A percentile compares a stretch with the other conserved stretches of the same genome.
Evolutionary conservation across 2,888 invertebrate genomes (phyloP).

Genomic region (Allolobophora icterica): DNA sequence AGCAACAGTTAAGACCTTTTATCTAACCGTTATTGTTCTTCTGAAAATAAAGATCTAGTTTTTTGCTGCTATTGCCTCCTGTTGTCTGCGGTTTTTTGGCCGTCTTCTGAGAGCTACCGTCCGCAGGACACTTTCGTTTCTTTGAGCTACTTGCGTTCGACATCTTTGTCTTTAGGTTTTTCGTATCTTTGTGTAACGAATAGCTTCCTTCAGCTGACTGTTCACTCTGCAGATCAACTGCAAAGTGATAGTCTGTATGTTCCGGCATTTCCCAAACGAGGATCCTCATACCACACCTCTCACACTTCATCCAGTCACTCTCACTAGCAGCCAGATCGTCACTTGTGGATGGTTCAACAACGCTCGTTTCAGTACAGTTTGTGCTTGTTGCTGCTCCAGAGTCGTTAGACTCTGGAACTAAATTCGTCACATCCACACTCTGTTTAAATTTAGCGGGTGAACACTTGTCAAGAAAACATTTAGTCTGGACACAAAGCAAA

Average conservation of each 20-base stretch:
- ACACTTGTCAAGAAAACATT: not conserved
- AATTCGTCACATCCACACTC: not conserved
- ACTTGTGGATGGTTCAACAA: not conserved
- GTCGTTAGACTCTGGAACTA: not conserved
- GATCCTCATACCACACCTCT: slow-evolving; percentile 75
- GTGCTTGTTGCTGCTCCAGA: not conserved
- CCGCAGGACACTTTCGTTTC: slow-evolving; percentile 7
- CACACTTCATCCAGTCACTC: slow-evolving; percentile 69
- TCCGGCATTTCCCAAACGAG: slow-evolving; percentile 73
- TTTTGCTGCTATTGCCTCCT: not conserved
- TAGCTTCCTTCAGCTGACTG: not conserved
- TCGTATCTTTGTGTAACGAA: not conserved
- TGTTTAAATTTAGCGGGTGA: not conserved
- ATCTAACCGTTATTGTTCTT: not conserved
- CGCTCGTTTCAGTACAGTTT: not conserved
- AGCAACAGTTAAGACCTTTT: not conserved
- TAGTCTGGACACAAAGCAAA: not conserved
- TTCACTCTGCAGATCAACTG: slow-evolving; percentile 75
- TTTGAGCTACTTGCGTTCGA: not conserved
- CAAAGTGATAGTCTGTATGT: slow-evolving; percentile 85
- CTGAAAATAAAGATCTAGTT: slow-evolving; percentile 21
- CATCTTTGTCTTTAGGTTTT: not conserved
- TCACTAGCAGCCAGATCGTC: not conserved
- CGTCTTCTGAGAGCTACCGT: not conserved
- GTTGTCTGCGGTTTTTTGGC: not conserved